Evolutionary conservation across 35 echinoderm and acorn worm genomes (phyloP).

Genomic region (Lytechinus pictus): DNA sequence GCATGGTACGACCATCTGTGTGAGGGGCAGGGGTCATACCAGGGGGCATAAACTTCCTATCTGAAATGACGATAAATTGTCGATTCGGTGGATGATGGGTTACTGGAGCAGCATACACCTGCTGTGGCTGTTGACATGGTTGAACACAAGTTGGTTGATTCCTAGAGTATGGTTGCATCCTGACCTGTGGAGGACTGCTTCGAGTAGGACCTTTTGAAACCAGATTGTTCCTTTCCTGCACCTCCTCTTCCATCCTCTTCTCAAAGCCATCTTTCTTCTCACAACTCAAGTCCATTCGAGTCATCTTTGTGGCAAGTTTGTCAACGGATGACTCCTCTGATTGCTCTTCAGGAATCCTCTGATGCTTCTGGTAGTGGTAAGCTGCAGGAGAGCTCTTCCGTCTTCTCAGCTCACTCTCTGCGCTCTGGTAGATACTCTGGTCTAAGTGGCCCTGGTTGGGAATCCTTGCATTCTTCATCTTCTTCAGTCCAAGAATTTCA

Average conservation of each 20-base stretch:
- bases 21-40: neutral
- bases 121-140: neutral
- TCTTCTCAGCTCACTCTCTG: neutral
- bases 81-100: neutral
- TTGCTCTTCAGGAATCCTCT: neutral
- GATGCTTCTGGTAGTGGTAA: neutral
- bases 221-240: neutral
- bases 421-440: neutral
- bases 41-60: neutral
- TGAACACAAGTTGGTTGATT: neutral
- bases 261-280: neutral
- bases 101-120: neutral
- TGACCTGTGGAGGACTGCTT: neutral
- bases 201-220: neutral
- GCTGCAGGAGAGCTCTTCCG: conserved; percentile 46
- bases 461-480: neutral
- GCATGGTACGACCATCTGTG: neutral
- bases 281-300: neutral
- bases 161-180: neutral
- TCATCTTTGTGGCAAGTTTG: neutral
- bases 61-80: neutral
- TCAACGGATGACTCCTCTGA: neutral
- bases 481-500: neutral
- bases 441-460: neutral
- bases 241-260: neutral